Conservation (phyloP, 1,140 invertebrate species). For the Pseudomyrmex gracilis region DNA sequence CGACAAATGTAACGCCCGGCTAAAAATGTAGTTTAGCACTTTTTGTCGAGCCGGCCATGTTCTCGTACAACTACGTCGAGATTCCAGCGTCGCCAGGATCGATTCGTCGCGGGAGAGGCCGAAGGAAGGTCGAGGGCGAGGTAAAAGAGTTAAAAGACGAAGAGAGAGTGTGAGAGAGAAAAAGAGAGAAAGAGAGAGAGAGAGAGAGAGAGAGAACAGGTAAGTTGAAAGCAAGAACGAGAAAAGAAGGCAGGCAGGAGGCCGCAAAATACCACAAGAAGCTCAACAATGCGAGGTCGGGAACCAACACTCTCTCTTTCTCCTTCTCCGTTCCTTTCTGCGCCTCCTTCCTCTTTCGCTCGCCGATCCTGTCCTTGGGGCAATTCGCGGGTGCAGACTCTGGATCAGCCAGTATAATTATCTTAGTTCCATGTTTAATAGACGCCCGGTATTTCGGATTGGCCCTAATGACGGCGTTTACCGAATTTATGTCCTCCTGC, state of each 20-base stretch:
- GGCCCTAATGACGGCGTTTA: slow-evolving; percentile 84
- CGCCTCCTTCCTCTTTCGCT: background rate
- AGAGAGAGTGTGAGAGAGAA: background rate
- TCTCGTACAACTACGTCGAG: slow-evolving; percentile 66
- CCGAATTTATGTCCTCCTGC: slow-evolving; percentile 82
- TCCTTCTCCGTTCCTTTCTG: background rate
- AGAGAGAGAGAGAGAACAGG: background rate
- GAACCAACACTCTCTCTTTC: slow-evolving; percentile 34
- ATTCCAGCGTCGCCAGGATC: slow-evolving; percentile 63
- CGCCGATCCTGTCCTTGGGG: slow-evolving; percentile 27
- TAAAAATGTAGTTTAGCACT: slow-evolving; percentile 75
- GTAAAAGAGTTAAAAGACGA: background rate
- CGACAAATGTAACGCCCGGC: slow-evolving; percentile 76
- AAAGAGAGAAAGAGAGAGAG: too few species aligned
- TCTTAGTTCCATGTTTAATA: slow-evolving; percentile 84
- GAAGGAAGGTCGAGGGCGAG: slow-evolving; percentile 22
- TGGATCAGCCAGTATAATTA: slow-evolving; percentile 78
- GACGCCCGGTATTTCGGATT: slow-evolving; percentile 83
- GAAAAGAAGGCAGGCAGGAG: slow-evolving; percentile 29
- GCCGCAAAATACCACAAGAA: slow-evolving; percentile 69
- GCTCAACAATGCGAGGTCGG: slow-evolving; percentile 75
- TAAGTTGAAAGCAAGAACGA: slow-evolving; percentile 16
- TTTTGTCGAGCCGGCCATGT: slow-evolving; percentile 58
- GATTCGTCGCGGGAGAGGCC: slow-evolving; percentile 20
- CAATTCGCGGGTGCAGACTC: slow-evolving; percentile 44